A percentile compares a stretch with the other conserved stretches of the same genome.
phyloP scores from a whole-genome alignment of 2,797 vertebrate genomes.

The Psittacula derbiana region DNA sequence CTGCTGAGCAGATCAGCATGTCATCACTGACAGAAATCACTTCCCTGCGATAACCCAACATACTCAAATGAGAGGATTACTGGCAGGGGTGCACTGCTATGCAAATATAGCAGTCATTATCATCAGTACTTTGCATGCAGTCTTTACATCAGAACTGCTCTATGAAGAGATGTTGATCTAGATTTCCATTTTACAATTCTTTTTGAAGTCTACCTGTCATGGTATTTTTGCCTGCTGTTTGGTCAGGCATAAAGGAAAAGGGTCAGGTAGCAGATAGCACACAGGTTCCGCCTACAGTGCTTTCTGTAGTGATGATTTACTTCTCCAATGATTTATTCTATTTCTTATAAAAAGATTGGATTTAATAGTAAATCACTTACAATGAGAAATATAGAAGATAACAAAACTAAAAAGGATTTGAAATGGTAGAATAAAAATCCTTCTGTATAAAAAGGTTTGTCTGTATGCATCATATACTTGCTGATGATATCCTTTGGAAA shows the following conservation, averaged over 20 bases:
- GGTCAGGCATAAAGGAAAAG: constrained; percentile 1
- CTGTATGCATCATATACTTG: neutral
- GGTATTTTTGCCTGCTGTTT: neutral
- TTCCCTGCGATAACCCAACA: neutral
- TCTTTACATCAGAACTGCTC: neutral
- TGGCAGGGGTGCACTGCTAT: neutral
- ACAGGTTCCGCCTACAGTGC: neutral
- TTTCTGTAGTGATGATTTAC: neutral
- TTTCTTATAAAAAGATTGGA: neutral
- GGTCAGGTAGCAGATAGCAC: neutral
- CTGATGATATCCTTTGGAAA: neutral
- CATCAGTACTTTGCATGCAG: neutral
- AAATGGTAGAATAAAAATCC: neutral
- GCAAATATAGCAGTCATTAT: neutral
- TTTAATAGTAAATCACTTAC: neutral
- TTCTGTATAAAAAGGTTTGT: neutral
- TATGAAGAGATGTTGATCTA: neutral
- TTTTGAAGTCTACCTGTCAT: neutral
- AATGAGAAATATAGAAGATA: neutral
- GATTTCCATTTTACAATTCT: neutral
- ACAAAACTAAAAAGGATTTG: neutral
- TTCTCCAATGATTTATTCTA: neutral
- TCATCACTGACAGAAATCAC: neutral
- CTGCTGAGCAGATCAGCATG: neutral
- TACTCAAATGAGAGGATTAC: neutral